Percentiles rank a stretch among this genome's conserved stretches.
phyloP scores from a whole-genome alignment of 2,888 invertebrate genomes.

The Eulithis testata region DNA sequence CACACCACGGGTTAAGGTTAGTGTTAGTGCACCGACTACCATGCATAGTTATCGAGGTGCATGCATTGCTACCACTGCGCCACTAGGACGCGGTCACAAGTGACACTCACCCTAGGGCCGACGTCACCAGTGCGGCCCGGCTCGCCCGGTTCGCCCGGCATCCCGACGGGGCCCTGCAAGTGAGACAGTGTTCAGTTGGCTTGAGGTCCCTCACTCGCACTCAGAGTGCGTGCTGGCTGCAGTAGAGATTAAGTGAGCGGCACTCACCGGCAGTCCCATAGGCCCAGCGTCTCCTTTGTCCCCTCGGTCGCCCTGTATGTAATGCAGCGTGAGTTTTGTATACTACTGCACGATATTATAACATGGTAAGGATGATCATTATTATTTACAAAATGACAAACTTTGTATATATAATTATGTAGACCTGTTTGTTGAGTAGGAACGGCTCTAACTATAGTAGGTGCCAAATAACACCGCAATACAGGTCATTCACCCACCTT shows the following conservation, averaged over 20 bases:
- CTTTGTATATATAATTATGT: too few species aligned
- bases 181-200: conserved; percentile 19
- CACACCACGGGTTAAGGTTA: conserved; percentile 59
- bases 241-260: background rate
- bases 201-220: background rate
- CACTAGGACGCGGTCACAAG: too few species aligned
- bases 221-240: background rate
- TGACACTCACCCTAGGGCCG: conserved; percentile 90
- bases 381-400: too few species aligned
- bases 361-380: too few species aligned
- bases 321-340: conserved; percentile 35
- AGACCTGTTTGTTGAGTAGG: too few species aligned
- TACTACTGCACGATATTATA: too few species aligned
- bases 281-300: conserved; percentile 94
- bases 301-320: conserved; percentile 92
- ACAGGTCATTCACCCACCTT: too few species aligned
- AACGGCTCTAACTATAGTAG: too few species aligned
- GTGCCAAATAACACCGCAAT: too few species aligned
- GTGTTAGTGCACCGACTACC: conserved; percentile 32
- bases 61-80: background rate
- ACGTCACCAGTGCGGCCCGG: conserved; percentile 90
- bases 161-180: conserved; percentile 91
- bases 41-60: background rate
- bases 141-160: conserved; percentile 91
- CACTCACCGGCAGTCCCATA: conserved; percentile 97